Evolutionary conservation across 92 coral and sea anemone genomes (phyloP).

Genomic region (Blastomussa wellsi): DNA sequence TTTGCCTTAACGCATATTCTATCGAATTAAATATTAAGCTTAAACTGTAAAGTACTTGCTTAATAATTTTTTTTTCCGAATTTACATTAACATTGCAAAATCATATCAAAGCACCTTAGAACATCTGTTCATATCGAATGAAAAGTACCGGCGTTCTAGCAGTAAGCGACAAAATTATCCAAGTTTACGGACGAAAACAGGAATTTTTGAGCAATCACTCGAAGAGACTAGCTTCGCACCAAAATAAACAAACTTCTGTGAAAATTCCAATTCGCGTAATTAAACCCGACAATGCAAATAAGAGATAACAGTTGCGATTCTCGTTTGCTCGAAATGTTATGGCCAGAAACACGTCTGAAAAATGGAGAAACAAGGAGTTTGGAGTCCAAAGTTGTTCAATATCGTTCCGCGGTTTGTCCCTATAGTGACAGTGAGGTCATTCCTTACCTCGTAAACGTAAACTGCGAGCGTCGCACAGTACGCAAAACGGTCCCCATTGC

Average conservation of each 20-base stretch:
- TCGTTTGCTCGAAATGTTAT: not conserved
- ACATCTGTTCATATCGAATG: constrained; percentile 13
- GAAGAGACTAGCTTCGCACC: not conserved
- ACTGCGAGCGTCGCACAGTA: constrained; percentile 97
- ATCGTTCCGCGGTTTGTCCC: not conserved
- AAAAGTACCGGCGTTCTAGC: not conserved
- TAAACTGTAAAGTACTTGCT: not conserved
- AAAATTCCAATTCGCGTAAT: not conserved
- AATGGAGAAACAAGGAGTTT: not conserved
- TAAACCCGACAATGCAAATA: not conserved
- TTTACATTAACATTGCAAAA: not conserved
- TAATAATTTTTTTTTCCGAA: not conserved
- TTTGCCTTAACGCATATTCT: not conserved
- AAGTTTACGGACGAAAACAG: constrained; percentile 4
- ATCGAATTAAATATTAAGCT: not conserved
- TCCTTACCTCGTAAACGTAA: constrained; percentile 89
- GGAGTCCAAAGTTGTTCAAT: not conserved
- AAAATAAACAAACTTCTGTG: not conserved
- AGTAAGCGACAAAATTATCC: not conserved
- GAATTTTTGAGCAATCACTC: constrained; percentile 9
- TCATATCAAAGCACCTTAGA: not conserved
- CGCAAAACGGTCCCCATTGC: constrained; percentile 84
- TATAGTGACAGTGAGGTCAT: constrained; percentile 3
- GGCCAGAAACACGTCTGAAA: not conserved
- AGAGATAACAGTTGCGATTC: not conserved